phyloP scores from a whole-genome alignment of 1,140 invertebrate genomes.

The Matsumurasca onukii region DNA sequence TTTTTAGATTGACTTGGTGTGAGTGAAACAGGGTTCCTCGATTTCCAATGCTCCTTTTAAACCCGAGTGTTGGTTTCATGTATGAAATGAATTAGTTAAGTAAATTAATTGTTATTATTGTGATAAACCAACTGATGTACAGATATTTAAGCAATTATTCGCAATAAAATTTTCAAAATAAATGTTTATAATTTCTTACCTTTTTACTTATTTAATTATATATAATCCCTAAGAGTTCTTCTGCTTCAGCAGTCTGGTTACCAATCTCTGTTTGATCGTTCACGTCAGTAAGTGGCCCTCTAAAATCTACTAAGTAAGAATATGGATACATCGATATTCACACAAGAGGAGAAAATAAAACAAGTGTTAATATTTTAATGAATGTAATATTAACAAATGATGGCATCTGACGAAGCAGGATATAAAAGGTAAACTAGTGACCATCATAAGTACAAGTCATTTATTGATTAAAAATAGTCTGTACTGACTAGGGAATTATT shows the following conservation, averaged over 20 bases:
- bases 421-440: conserved; percentile 25
- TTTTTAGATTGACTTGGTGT: neutral
- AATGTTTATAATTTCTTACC: neutral
- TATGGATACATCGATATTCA: too few relatives aligned
- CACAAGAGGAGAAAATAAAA: too few relatives aligned
- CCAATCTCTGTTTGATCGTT: too few relatives aligned
- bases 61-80: neutral
- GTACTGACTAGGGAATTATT: conserved; percentile 22
- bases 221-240: too few relatives aligned
- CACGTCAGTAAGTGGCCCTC: too few relatives aligned
- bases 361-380: conserved; percentile 4
- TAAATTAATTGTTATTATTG: neutral
- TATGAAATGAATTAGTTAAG: neutral
- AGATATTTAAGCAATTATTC: conserved; percentile 1
- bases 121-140: neutral
- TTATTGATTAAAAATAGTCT: conserved; percentile 13
- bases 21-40: neutral
- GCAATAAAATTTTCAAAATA: neutral
- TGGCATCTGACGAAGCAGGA: conserved; percentile 1
- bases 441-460: conserved; percentile 13
- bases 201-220: too few relatives aligned
- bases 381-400: conserved; percentile 23
- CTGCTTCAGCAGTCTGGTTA: too few relatives aligned
- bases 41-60: neutral
- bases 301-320: too few relatives aligned